Percentiles rank a stretch among this genome's conserved stretches.
Conservation (phyloP, 2,113 vertebrate species). For the Alces alces region DNA sequence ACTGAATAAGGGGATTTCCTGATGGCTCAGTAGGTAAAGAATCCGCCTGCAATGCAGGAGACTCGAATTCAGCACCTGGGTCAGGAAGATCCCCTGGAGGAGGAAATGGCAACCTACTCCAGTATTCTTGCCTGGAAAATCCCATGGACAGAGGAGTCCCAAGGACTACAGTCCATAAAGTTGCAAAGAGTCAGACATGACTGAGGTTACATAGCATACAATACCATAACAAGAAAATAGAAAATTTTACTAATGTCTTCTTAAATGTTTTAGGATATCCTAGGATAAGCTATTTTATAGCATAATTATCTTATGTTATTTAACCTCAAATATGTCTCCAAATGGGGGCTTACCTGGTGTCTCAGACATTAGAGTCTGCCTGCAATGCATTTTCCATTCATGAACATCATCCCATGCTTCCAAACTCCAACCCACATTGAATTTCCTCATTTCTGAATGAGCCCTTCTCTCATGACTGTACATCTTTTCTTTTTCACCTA, state of each 20-base stretch:
- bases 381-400: background rate
- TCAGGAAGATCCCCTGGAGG: background rate
- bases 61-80: background rate
- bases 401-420: background rate
- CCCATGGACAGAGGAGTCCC: background rate
- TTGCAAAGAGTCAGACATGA: background rate
- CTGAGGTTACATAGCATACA: background rate
- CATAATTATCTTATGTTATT: background rate
- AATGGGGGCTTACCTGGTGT: background rate
- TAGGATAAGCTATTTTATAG: background rate
- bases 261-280: background rate
- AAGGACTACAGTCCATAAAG: background rate
- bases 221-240: background rate
- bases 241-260: background rate
- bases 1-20: background rate
- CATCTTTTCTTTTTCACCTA: background rate
- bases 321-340: background rate
- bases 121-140: background rate
- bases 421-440: background rate
- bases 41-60: background rate
- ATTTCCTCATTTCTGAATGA: background rate
- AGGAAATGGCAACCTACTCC: background rate
- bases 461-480: background rate
- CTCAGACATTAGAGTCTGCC: background rate
- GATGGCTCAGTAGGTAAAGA: background rate